phyloP scores from a whole-genome alignment of 2,888 invertebrate genomes.

The Meloe dianella region DNA sequence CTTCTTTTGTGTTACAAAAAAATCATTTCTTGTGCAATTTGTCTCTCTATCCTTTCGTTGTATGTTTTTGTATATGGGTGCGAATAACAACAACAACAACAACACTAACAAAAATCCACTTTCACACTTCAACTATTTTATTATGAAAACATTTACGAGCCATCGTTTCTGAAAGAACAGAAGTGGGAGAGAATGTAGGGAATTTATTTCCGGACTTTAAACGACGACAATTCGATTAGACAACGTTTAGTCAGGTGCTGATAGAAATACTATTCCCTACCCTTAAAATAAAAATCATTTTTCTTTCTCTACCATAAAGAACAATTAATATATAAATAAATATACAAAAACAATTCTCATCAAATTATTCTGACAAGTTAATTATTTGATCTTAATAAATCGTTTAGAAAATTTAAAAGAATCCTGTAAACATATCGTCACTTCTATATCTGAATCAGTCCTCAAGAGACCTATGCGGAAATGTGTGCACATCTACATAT shows the following conservation, averaged over 20 bases:
- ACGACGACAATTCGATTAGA: slow-evolving; percentile 40
- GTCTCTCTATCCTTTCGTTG: background rate
- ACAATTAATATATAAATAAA: background rate
- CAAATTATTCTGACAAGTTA: background rate
- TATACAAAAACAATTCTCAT: background rate
- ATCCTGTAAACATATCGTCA: background rate
- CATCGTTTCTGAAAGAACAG: slow-evolving; percentile 31
- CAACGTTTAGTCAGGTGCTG: slow-evolving; percentile 40
- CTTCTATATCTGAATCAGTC: background rate
- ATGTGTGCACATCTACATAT: background rate
- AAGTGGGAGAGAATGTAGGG: slow-evolving; percentile 39
- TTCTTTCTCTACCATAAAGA: background rate
- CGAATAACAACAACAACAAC: background rate
- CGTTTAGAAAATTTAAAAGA: background rate
- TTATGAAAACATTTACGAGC: slow-evolving; percentile 56
- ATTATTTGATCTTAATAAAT: background rate
- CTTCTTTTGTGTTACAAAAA: background rate
- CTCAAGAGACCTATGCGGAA: background rate
- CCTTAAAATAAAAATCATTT: slow-evolving; percentile 19
- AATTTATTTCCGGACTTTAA: slow-evolving; percentile 43
- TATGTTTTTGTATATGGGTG: background rate
- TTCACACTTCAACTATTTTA: slow-evolving; percentile 59
- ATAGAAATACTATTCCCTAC: slow-evolving; percentile 24
- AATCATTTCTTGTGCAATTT: background rate
- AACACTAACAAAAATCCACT: slow-evolving; percentile 57